Base-by-base conservation (phyloP, 2,113 vertebrate species). In the Alethe diademata region DNA sequence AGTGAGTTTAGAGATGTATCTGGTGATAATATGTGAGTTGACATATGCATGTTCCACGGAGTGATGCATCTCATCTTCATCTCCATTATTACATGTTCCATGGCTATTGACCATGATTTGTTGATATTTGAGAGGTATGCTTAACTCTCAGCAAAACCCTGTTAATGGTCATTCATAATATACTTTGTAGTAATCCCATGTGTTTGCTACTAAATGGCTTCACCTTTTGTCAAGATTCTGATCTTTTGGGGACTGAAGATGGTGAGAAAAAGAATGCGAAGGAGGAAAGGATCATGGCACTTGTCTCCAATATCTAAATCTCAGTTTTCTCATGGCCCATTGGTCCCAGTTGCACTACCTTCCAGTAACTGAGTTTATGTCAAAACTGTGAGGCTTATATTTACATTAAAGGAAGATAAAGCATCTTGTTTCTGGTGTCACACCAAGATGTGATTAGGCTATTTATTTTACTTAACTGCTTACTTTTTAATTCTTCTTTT, bases 31-130 rank as follows among this genome's bases (percentile, higher is more conserved):
- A 72, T 78, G 47, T 84, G 28, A 40, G 33, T 5, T 29, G 12
- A 23, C 0, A 0, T 24, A 38, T 47, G 15, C 2, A 4, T 47
- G 29, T 29, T 11, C n/a, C 81, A 22, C 51, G 57, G 36, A 35
- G 19, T 12, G 8, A 56, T 56, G 19, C 18, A 36, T 38, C 10
- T 47, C 15, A 15, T 72, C 74, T 73, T 26, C 47, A 53, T 15
- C 24, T 31, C 8, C 4, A 4, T 40, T 19, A 16, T 51, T 33
- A 12, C 29, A 47, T 38, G 14, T 71, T 66, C 33, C 7, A 26
- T 56, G 38, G 10, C 18, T 80, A 8, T 62, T 38, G 36, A 29
- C 16, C 33, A 56, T 26, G 2, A 51, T 43, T 72, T 70, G 42
- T 17, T 66, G 38, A 45, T 71, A 54, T 62, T 58, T 62, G 12